Evolutionary conservation across 2,113 vertebrate species (phyloP).

Genomic region (Rhynchomys soricoides): DNA sequence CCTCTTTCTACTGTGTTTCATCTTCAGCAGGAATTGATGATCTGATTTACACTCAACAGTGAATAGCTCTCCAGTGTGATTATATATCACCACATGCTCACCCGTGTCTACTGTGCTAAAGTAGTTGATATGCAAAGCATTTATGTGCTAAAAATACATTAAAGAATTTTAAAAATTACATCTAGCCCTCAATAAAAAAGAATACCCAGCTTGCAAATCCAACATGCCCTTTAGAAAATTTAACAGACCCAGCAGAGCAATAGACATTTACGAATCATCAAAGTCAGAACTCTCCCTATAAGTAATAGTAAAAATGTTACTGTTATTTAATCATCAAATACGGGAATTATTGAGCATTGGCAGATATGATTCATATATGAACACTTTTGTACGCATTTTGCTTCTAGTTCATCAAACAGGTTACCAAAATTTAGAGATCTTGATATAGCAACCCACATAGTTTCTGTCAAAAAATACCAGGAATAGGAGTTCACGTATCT

Average conservation of each 20-base stretch:
- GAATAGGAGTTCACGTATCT: neutral
- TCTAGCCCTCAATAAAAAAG: neutral
- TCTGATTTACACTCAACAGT: slow-evolving; percentile 16
- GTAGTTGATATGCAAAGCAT: slow-evolving; percentile 8
- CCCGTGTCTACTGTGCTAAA: neutral
- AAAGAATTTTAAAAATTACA: neutral
- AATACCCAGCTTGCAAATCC: neutral
- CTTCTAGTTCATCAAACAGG: neutral
- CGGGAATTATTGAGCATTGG: neutral
- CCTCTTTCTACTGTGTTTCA: neutral
- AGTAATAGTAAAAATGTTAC: neutral
- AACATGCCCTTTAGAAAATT: neutral
- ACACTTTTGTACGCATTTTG: neutral
- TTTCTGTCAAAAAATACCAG: neutral
- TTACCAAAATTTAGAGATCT: neutral
- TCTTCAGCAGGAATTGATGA: neutral
- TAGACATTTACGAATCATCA: neutral
- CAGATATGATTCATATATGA: neutral
- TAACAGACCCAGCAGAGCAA: neutral
- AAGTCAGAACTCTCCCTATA: neutral
- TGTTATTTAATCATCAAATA: neutral
- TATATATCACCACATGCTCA: neutral
- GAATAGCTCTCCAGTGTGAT: neutral
- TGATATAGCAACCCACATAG: neutral
- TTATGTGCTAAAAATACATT: neutral